Percentiles rank a stretch among this genome's conserved stretches.
phyloP scores from a whole-genome alignment of 1,140 invertebrate species.

The Lordiphosa collinella region DNA sequence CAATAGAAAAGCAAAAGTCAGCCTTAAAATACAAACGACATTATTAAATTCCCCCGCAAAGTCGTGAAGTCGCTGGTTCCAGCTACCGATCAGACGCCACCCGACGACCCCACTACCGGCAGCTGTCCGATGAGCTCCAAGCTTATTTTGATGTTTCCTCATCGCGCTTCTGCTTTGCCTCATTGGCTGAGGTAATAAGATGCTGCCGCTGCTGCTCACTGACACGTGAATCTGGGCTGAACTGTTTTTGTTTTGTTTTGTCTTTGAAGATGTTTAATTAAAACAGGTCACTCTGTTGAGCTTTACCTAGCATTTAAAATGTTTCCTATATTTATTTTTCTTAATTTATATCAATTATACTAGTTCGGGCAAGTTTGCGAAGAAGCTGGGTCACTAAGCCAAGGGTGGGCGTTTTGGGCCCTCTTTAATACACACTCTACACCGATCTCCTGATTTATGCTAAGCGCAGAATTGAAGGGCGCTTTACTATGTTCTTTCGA shows the following conservation, averaged over 20 bases:
- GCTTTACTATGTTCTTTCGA: no score
- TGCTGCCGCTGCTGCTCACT: constrained; percentile 3
- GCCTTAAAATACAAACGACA: constrained; percentile 65
- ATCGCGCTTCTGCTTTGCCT: constrained; percentile 18
- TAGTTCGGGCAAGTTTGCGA: no score
- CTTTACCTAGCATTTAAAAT: neutral
- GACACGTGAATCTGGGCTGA: constrained; percentile 20
- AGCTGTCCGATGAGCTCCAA: constrained; percentile 54
- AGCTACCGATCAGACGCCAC: constrained; percentile 1
- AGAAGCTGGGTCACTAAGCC: no score
- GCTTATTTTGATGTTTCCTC: constrained; percentile 47
- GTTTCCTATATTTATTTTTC: no score
- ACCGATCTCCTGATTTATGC: no score
- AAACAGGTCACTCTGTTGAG: constrained; percentile 9
- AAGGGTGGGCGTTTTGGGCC: no score
- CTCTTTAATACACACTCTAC: no score
- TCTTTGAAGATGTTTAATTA: constrained; percentile 9
- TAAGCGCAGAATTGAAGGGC: no score
- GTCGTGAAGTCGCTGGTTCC: constrained; percentile 40
- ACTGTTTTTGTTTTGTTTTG: neutral
- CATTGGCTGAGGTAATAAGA: constrained; percentile 15
- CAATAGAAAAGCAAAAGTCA: constrained; percentile 37
- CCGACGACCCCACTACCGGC: constrained; percentile 47
- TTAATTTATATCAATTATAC: no score
- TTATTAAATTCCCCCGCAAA: constrained; percentile 63